Evolutionary conservation across 2,113 vertebrate species (phyloP).

Genomic region (human (Homo sapiens)): GRCh38 chr2:37819501-37820000

Average conservation of each 20-base stretch:
- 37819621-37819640: not conserved
- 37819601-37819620: conserved; percentile 52
- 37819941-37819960: not conserved
- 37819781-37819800: not conserved
- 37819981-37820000: not conserved
- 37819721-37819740: not conserved
- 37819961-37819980: not conserved
- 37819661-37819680: not conserved
- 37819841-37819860: not conserved
- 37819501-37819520: conserved; percentile 47
- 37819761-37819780: not conserved
- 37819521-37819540: conserved; percentile 29
- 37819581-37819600: not conserved
- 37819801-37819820: not conserved
- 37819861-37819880: not conserved
- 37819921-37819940: not conserved
- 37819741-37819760: no score
- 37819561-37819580: not conserved
- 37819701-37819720: not conserved
- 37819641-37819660: not conserved
- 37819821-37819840: not conserved
- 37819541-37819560: conserved; percentile 58
- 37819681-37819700: conserved; percentile 4
- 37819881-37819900: not conserved
- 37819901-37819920: not conserved